These are phyloP conservation scores for Actenoides hombroni DNA, from an alignment of 2,113 vertebrate genomes.

Conservation along the genomic window DNA sequence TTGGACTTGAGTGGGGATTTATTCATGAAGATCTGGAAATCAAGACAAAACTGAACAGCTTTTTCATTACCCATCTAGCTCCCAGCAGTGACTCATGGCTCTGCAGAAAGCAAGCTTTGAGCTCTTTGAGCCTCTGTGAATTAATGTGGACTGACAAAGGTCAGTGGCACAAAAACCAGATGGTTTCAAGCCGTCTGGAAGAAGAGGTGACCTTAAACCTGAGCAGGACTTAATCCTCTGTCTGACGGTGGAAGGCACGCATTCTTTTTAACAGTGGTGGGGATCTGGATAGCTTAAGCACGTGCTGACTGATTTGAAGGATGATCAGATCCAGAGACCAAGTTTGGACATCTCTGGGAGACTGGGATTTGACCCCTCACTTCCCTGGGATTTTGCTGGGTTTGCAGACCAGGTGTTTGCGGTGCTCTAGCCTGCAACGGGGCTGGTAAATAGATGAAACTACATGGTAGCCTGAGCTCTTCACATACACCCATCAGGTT, in stretches of 20 bases:
- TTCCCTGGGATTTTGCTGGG: not conserved
- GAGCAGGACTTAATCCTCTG: slow-evolving; percentile 20
- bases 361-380: not conserved
- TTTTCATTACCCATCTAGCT: slow-evolving; percentile 14
- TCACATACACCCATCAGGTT: not conserved
- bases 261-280: not conserved
- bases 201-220: slow-evolving; percentile 39
- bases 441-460: not conserved
- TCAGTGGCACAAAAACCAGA: slow-evolving; percentile 26
- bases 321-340: not conserved
- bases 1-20: not conserved
- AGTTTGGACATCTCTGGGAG: not conserved
- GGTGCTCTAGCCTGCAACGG: not conserved
- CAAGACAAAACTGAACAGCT: slow-evolving; percentile 8
- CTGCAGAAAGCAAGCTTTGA: not conserved
- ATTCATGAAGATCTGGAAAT: slow-evolving; percentile 17
- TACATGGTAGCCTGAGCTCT: not conserved
- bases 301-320: not conserved
- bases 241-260: not conserved
- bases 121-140: not conserved
- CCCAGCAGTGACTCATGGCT: not conserved
- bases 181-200: not conserved
- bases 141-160: slow-evolving; percentile 6
- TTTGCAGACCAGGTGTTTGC: not conserved
- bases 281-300: not conserved